phyloP scores from a whole-genome alignment of 1,140 invertebrate genomes.

The Drosophila tropicalis region DNA sequence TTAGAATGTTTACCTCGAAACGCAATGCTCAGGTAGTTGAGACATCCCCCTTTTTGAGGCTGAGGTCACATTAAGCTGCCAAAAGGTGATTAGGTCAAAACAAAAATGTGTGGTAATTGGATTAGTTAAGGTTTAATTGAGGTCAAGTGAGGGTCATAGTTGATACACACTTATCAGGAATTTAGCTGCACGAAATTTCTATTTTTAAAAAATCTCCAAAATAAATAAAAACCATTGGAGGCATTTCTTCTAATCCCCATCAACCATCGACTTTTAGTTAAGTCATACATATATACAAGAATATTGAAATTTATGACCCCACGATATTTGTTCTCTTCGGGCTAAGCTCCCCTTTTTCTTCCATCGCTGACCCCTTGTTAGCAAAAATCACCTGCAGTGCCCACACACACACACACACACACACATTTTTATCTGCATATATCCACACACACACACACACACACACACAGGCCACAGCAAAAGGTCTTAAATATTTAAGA shows the following conservation, averaged over 20 bases:
- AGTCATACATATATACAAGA: constrained; percentile 30
- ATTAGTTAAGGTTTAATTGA: constrained; percentile 71
- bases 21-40: constrained; percentile 48
- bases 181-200: constrained; percentile 2
- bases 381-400: constrained; percentile 74
- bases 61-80: constrained; percentile 29
- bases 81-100: constrained; percentile 67
- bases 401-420: constrained; percentile 23
- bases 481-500: constrained; percentile 64
- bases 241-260: background rate
- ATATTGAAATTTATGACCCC: constrained; percentile 62
- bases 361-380: constrained; percentile 67
- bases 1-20: constrained; percentile 26
- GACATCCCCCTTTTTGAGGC: background rate
- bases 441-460: constrained; percentile 34
- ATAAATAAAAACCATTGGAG: no score
- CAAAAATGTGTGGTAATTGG: constrained; percentile 58
- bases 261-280: constrained; percentile 13
- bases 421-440: background rate
- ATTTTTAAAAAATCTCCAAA: background rate
- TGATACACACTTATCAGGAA: background rate
- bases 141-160: constrained; percentile 54
- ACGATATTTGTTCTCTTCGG: constrained; percentile 35
- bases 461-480: constrained; percentile 28
- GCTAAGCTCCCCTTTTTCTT: constrained; percentile 20